Percentiles rank a stretch among this genome's conserved stretches.
Evolutionary conservation across 2,888 invertebrate species (phyloP).

Genomic region (Nudaria mundana): DNA sequence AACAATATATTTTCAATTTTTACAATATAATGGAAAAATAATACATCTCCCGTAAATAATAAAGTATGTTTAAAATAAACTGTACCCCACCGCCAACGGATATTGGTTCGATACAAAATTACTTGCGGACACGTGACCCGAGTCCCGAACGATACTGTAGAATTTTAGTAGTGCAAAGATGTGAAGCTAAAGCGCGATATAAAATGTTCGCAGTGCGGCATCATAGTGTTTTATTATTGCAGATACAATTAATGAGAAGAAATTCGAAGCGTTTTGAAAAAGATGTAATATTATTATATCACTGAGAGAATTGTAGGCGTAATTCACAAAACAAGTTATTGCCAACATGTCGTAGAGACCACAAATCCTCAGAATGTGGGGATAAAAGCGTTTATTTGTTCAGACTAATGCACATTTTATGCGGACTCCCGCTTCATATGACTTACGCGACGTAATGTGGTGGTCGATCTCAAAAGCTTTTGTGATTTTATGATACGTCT

Average conservation of each 20-base stretch:
- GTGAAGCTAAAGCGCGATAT: not conserved
- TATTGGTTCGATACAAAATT: conserved; percentile 58
- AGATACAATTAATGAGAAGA: not conserved
- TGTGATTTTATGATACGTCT: too few relatives aligned
- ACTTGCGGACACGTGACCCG: conserved; percentile 44
- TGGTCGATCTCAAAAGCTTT: conserved; percentile 28
- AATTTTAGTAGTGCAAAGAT: not conserved
- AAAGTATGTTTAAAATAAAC: conserved; percentile 30
- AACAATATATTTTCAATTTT: too few relatives aligned
- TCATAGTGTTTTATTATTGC: not conserved
- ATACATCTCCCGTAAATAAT: conserved; percentile 21
- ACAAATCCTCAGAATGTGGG: conserved; percentile 64
- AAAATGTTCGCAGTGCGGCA: not conserved
- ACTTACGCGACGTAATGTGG: conserved; percentile 65
- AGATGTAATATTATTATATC: conserved; percentile 20
- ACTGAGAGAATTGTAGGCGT: conserved; percentile 30
- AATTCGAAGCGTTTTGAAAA: too few relatives aligned
- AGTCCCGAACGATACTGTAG: conserved; percentile 28
- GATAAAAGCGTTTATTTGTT: conserved; percentile 76
- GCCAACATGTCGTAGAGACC: conserved; percentile 49
- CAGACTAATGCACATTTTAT: conserved; percentile 78
- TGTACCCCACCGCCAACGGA: conserved; percentile 38
- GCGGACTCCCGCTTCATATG: conserved; percentile 66
- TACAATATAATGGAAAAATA: too few relatives aligned
- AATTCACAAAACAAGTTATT: conserved; percentile 41